These are phyloP conservation scores for Nyctalus aviator DNA, from an alignment of 2,797 vertebrate genomes.

Conservation along the genomic window DNA sequence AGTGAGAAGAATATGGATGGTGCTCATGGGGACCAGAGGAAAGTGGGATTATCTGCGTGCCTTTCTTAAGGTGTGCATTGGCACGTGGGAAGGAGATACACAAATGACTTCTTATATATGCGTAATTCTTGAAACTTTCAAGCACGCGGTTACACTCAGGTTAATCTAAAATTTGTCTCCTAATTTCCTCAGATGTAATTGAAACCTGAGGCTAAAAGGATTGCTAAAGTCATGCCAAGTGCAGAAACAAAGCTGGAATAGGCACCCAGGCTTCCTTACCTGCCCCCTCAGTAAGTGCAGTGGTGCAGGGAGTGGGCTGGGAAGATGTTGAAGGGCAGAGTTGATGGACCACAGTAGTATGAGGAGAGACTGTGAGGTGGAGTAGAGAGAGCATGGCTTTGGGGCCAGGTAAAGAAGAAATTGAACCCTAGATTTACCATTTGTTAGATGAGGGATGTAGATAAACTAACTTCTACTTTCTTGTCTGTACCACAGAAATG, in stretches of 20 bases:
- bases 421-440: not conserved
- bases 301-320: not conserved
- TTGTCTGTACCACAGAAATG: not conserved
- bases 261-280: not conserved
- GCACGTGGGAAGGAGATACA: fast-evolving
- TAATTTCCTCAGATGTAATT: not conserved
- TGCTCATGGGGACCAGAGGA: fast-evolving
- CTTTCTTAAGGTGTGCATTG: not conserved
- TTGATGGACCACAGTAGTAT: fast-evolving
- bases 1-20: not conserved
- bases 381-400: not conserved
- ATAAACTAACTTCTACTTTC: not conserved
- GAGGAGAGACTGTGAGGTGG: fast-evolving
- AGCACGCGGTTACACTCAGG: not conserved
- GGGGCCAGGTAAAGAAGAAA: not conserved
- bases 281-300: fast-evolving
- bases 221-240: fast-evolving
- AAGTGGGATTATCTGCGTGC: not conserved
- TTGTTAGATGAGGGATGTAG: fast-evolving
- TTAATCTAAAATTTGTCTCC: not conserved
- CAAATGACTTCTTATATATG: not conserved
- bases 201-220: not conserved
- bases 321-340: not conserved
- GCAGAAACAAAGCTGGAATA: not conserved
- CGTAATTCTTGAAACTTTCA: not conserved